Base-by-base conservation (phyloP, 2,888 invertebrate genomes). In the Melanostoma scalare region DNA sequence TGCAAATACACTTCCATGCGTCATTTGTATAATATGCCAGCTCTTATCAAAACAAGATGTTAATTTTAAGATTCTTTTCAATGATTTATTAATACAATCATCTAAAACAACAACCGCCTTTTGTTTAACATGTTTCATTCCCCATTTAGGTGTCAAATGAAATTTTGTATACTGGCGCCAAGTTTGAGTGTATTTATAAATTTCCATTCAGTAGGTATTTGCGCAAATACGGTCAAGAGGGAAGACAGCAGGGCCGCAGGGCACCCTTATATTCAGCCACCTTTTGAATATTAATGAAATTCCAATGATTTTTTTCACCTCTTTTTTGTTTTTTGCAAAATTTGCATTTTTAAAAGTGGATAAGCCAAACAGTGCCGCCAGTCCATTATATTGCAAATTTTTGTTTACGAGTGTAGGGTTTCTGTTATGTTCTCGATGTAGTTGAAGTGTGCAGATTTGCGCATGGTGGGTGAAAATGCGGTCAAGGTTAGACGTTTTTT, bases 261-360 rank as follows among this genome's bases (percentile, higher is more conserved):
- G 36, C 38, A 56, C 10, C 36, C 42, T 6, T 20, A 20, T 20
- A 20, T 20, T 20, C 20, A 58, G 50, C 38, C 33, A 36, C 33
- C 42, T 38, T 63, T 50, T 65, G 77, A 71, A 71, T 77, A 69
- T 77, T 56, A 58, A 77, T 77, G 63, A 71, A 50, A 42, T 40
- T 65, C 48, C 38, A 20, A 20, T 42, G 46, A 46, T 36, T 60
- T 58, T 10, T 31, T 10, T 52, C 9, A 9, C 6, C 40, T 40
- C 9, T 40, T 48, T 48, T 48, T 48, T 8, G 36, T 55, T 42
- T 63, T 55, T 73, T 48, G 53, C 35, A 35, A 44, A 67, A 55
- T 63, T 55, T 48, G 6, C 53, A 50, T 71, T 40, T 42, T 46
- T 46, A 46, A 42, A 8, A 20, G 20, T 20, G 20, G 20, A 20